A percentile compares a stretch with the other conserved stretches of the same genome.
phyloP scores from a whole-genome alignment of 2,113 vertebrate species.

The Eurypyga helias region DNA sequence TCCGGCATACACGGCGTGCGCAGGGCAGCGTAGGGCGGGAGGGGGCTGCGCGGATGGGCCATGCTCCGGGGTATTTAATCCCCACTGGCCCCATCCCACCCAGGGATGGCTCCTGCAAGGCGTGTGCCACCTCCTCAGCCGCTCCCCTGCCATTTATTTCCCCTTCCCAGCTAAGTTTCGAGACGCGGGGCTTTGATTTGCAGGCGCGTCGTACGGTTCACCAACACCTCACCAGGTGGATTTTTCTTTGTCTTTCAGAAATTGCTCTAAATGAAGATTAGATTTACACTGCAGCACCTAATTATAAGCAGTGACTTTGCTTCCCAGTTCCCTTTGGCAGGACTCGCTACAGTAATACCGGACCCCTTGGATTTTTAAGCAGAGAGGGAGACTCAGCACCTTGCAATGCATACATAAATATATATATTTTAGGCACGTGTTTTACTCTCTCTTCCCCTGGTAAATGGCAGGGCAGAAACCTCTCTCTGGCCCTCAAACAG shows the following conservation, averaged over 20 bases:
- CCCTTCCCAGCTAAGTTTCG: not conserved
- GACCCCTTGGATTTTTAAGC: not conserved
- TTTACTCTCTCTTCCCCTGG: not conserved
- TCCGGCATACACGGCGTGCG: not conserved
- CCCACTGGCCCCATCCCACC: not conserved
- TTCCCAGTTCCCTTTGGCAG: not conserved
- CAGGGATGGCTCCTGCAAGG: not conserved
- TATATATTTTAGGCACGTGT: not conserved
- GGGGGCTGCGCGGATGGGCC: not conserved
- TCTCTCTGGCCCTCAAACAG: not conserved
- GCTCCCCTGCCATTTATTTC: not conserved
- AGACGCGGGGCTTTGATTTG: not conserved
- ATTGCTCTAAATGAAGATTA: not conserved
- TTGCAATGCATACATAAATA: not conserved
- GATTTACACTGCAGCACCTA: not conserved
- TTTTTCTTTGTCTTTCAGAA: constrained; percentile 40
- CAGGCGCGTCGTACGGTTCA: not conserved
- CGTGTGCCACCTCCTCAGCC: fast-evolving
- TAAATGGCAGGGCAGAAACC: not conserved
- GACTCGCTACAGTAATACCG: not conserved
- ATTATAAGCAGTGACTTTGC: constrained; percentile 1
- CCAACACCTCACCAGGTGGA: not conserved
- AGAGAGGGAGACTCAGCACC: not conserved
- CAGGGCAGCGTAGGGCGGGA: not conserved
- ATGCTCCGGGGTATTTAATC: not conserved